A percentile compares a stretch with the other conserved stretches of the same genome.
Evolutionary conservation across 2,113 vertebrate genomes (phyloP).

Genomic region (Alaudala cheleensis): DNA sequence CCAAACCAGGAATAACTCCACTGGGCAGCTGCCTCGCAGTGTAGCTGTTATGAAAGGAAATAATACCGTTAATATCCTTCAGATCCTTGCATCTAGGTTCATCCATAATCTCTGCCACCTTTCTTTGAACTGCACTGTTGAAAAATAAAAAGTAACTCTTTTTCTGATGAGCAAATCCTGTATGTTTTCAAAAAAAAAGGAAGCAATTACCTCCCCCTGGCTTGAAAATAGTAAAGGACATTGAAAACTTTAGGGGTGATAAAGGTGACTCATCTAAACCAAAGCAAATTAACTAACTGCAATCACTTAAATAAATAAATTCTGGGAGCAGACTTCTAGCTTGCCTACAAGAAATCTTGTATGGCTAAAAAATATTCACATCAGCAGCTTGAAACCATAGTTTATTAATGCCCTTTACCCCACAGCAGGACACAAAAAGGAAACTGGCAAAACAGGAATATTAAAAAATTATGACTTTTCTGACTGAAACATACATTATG

Average conservation of each 20-base stretch:
- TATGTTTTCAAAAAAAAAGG: neutral
- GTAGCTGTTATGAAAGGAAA: neutral
- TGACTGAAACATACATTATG: constrained; percentile 49
- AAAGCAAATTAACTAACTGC: constrained; percentile 18
- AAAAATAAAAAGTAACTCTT: neutral
- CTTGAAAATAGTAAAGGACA: neutral
- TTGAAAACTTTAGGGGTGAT: constrained; percentile 20
- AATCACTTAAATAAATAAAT: constrained; percentile 50
- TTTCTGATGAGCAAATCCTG: neutral
- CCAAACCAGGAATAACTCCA: neutral
- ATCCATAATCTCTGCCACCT: neutral
- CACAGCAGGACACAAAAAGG: constrained; percentile 68
- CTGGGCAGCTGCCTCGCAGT: neutral
- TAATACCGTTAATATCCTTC: neutral
- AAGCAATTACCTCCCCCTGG: neutral
- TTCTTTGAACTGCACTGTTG: neutral
- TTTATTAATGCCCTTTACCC: constrained; percentile 70
- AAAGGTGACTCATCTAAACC: constrained; percentile 50
- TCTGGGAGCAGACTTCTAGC: constrained; percentile 34
- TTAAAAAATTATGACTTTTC: constrained; percentile 70
- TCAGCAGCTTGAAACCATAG: constrained; percentile 46
- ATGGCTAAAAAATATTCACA: neutral
- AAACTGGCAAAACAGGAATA: constrained; percentile 62
- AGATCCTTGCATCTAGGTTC: neutral
- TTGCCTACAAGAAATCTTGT: constrained; percentile 37